Evolutionary conservation across 1,140 invertebrate species (phyloP).

Genomic region (Megalopta genalis): DNA sequence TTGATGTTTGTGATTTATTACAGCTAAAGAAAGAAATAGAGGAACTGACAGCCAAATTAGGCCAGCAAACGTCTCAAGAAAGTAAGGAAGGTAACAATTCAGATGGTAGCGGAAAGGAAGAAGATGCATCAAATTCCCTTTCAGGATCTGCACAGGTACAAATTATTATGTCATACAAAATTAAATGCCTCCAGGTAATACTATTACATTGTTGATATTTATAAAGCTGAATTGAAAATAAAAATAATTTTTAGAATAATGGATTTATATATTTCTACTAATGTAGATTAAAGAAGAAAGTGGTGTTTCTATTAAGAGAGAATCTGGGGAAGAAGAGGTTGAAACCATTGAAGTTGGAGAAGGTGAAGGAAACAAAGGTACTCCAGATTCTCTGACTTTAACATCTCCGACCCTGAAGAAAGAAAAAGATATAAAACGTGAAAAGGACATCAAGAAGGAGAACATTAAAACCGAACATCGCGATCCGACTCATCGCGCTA

Average conservation of each 20-base stretch:
- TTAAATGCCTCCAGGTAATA: neutral
- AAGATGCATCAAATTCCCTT: conserved; percentile 79
- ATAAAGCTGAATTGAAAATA: neutral
- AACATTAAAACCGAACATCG: conserved; percentile 80
- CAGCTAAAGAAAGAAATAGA: conserved; percentile 86
- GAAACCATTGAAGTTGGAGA: conserved; percentile 76
- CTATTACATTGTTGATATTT: no score
- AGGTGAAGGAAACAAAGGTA: conserved; percentile 76
- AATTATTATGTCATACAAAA: neutral
- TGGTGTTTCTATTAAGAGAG: conserved; percentile 75
- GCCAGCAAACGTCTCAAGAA: conserved; percentile 81
- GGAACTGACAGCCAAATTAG: conserved; percentile 83
- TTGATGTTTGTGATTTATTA: conserved; percentile 19
- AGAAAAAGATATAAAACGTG: conserved; percentile 82
- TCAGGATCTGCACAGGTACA: conserved; percentile 74
- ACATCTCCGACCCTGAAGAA: conserved; percentile 82
- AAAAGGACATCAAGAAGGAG: conserved; percentile 84
- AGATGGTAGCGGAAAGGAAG: conserved; percentile 83
- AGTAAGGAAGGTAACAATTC: conserved; percentile 84
- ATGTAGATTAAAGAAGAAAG: conserved; percentile 77
- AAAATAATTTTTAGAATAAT: neutral
- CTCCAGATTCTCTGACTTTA: conserved; percentile 70
- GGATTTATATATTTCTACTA: conserved; percentile 4
- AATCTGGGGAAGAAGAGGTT: conserved; percentile 78
- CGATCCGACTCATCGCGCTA: conserved; percentile 80